Evolutionary conservation across 2,797 vertebrate species (phyloP).

Genomic region (Phrynocephalus vlangalii): DNA sequence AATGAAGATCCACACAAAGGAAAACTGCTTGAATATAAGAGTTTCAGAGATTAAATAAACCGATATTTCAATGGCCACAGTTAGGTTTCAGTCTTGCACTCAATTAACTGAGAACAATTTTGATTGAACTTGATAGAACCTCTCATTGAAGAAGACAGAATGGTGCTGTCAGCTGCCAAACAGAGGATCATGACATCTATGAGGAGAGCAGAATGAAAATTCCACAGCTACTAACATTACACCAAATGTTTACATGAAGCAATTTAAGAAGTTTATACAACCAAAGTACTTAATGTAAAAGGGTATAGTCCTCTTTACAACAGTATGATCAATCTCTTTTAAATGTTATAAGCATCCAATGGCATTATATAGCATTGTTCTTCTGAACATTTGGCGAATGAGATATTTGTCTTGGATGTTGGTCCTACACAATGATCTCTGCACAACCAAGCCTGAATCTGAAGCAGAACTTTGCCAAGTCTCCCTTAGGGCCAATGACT

Average conservation of each 20-base stretch:
- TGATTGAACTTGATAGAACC: background rate
- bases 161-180: background rate
- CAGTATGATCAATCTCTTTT: conserved; percentile 1
- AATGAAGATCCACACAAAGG: background rate
- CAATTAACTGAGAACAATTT: background rate
- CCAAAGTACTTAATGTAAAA: background rate
- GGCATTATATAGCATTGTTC: background rate
- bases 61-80: background rate
- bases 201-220: background rate
- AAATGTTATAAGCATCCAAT: conserved; percentile 4
- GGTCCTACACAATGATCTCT: background rate
- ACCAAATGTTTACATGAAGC: conserved; percentile 1
- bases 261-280: conserved; percentile 3
- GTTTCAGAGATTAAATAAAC: background rate
- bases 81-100: background rate
- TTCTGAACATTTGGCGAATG: background rate
- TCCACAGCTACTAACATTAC: background rate
- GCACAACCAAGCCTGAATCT: no score
- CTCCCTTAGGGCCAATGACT: no score
- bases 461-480: no score
- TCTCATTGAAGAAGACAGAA: background rate
- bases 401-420: background rate
- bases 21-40: background rate
- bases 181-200: background rate
- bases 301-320: background rate